phyloP scores from a whole-genome alignment of 1,140 invertebrate genomes.

The Caerostris extrusa region DNA sequence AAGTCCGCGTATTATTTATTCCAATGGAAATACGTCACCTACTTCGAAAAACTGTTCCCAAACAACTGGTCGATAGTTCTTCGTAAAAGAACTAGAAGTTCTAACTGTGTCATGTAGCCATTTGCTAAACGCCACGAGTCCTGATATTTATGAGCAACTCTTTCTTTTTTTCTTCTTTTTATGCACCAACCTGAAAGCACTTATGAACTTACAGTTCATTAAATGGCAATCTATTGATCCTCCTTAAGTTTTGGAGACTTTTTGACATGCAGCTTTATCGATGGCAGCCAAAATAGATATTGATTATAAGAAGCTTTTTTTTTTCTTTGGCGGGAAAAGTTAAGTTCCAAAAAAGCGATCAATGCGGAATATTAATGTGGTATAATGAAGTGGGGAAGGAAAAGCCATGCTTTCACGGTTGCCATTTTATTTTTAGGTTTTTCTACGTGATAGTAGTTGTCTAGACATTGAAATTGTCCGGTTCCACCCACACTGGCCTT shows the following conservation, averaged over 20 bases:
- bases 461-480: conserved; percentile 24
- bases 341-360: neutral
- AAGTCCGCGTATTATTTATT: neutral
- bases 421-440: neutral
- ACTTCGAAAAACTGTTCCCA: neutral
- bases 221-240: neutral
- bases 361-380: neutral
- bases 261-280: neutral
- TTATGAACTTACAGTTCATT: neutral
- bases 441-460: neutral
- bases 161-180: neutral
- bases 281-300: conserved; percentile 12
- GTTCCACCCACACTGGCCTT: too few species aligned
- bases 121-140: neutral
- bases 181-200: neutral
- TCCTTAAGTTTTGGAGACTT: neutral
- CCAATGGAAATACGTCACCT: conserved; percentile 22
- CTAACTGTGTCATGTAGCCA: neutral
- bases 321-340: neutral
- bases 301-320: neutral
- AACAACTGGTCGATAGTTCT: neutral
- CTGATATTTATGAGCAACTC: neutral
- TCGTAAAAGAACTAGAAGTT: neutral
- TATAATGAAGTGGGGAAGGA: neutral
- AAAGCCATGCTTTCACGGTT: neutral